These are phyloP conservation scores for Maccullochella peelii DNA, from an alignment of 2,113 vertebrate species.

Conservation along the genomic window DNA sequence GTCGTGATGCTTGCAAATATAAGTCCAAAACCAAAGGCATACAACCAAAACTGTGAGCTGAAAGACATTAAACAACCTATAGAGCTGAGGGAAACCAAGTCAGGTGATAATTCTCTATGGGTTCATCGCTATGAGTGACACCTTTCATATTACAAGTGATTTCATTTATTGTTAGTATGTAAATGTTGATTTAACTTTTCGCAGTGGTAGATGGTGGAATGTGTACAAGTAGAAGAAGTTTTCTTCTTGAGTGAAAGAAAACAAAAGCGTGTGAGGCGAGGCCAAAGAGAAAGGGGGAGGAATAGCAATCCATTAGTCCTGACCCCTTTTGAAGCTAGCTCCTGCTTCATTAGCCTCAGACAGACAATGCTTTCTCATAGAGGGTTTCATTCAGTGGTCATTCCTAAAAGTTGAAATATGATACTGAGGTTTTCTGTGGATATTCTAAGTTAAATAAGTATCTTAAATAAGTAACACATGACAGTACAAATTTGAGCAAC, in stretches of 20 bases:
- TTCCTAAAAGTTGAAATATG: not conserved
- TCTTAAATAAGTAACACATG: too few species aligned
- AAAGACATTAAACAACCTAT: too few species aligned
- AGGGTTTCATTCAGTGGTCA: not conserved
- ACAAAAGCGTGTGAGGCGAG: not conserved
- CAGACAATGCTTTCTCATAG: not conserved
- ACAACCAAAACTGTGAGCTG: too few species aligned
- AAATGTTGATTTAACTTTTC: not conserved
- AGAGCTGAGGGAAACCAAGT: not conserved
- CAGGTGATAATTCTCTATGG: not conserved
- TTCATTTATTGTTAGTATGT: too few species aligned
- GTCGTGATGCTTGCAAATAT: not conserved
- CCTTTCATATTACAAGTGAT: not conserved
- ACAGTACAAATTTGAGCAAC: too few species aligned
- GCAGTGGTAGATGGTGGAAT: not conserved
- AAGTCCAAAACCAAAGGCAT: too few species aligned
- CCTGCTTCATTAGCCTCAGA: not conserved
- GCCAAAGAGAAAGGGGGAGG: not conserved
- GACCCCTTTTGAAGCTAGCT: not conserved
- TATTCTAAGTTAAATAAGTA: too few species aligned
- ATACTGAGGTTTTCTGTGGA: too few species aligned
- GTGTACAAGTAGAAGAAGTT: not conserved
- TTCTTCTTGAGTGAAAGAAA: not conserved
- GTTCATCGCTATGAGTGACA: not conserved
- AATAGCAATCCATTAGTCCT: not conserved